Conservation (phyloP, 2,797 vertebrate species). For the Mormyrops attenuatus region DNA sequence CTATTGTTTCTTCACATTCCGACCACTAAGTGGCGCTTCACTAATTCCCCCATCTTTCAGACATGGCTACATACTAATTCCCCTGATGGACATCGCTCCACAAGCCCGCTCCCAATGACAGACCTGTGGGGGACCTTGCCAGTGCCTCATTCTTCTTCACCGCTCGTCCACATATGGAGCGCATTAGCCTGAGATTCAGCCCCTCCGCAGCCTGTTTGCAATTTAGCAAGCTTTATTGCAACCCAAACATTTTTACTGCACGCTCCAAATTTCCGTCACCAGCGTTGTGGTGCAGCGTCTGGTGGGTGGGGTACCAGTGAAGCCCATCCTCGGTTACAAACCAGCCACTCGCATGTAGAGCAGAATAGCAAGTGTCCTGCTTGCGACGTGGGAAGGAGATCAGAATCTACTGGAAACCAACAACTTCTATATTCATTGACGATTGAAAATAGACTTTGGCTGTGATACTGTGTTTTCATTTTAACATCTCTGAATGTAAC, state of each 20-base stretch:
- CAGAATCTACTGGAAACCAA: neutral
- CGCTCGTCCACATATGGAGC: conserved; percentile 15
- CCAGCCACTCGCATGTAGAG: neutral
- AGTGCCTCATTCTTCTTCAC: neutral
- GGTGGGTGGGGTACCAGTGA: neutral
- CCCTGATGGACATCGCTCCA: neutral
- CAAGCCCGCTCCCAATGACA: neutral
- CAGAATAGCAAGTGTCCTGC: neutral
- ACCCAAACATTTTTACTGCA: conserved; percentile 28
- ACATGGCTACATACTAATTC: neutral
- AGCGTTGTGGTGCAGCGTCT: neutral
- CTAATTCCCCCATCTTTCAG: neutral
- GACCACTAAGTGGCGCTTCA: neutral
- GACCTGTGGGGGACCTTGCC: neutral
- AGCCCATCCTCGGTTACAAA: neutral
- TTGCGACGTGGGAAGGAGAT: neutral
- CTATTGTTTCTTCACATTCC: neutral
- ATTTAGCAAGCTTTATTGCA: conserved; percentile 27
- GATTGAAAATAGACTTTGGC: neutral
- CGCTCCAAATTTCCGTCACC: conserved; percentile 23
- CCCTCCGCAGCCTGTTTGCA: conserved; percentile 21
- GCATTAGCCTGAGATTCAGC: conserved; percentile 18
- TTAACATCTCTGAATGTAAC: neutral
- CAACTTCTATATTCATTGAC: neutral
- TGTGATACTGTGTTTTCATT: neutral